Base-by-base conservation (phyloP, 2,113 vertebrate species). In the Bombycilla garrulus region DNA sequence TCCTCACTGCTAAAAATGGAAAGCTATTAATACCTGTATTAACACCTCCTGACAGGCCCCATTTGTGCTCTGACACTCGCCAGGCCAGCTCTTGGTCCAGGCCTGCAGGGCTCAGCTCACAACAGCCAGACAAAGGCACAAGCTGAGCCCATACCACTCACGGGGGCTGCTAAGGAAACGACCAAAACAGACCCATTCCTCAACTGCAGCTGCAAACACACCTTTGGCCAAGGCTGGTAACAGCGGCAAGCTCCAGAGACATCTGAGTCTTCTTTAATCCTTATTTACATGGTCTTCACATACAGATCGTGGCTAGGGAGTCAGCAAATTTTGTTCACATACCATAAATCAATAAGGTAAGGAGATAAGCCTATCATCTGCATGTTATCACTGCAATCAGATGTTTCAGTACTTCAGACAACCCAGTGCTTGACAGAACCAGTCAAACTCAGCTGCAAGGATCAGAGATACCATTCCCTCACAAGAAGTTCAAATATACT, bases 1-100 rank as follows among this genome's bases (percentile, higher is more conserved):
- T 12, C 28, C 18, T 65, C 48, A 31, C 16, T 93, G 31, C 88
- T 96, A 93, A 93, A 95, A 94, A 86, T 70, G 24, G 88, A 77
- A 83, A 88, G 42, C 47, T 88, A 86, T 77, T 80, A 94, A 90
- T 76, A 66, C 82, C 42, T 73, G 56, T 16, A 83, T 92, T 94
- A 92, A 88, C 26, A 15, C 47, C 66, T 94, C 53, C 79, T 77
- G 79, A 86, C 88, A 95, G 85, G 87, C 62, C 57, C 42, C 24
- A 67, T 40, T 86, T 88, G 54, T 24, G 67, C 53, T 51, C 65
- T 67, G 61, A 92, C 79, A 82, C 44, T 88, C 19, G 31, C 36
- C 88, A 92, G 71, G 66, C 36, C 80, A 73, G 54, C 15, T 73
- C 79, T 16, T 4, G 1, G 76, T 33, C 58, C 85, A 66, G 64